Evolutionary conservation across 2,888 invertebrate species (phyloP).

Genomic region (Xylocampa areola): DNA sequence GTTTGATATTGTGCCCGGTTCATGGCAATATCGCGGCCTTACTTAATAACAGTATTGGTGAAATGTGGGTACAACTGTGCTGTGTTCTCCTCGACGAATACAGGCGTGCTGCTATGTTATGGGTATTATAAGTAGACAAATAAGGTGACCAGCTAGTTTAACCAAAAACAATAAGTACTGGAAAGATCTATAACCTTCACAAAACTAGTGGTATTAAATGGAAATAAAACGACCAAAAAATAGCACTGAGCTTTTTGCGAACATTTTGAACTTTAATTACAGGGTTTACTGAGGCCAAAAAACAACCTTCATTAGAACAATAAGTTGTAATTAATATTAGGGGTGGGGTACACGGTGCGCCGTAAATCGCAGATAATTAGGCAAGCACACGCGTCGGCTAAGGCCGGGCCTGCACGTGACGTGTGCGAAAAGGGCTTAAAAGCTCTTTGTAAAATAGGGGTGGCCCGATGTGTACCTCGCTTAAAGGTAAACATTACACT

Average conservation of each 20-base stretch:
- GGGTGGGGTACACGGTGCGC: slow-evolving; percentile 67
- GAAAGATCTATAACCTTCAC: slow-evolving; percentile 4
- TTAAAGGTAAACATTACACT: slow-evolving; percentile 70
- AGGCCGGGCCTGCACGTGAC: slow-evolving; percentile 72
- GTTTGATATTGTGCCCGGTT: no score
- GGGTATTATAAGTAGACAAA: no score
- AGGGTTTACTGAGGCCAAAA: slow-evolving; percentile 55
- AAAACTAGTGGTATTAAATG: slow-evolving; percentile 24
- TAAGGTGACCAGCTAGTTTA: slow-evolving; percentile 11
- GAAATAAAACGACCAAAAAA: slow-evolving; percentile 48
- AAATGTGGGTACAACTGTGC: no score
- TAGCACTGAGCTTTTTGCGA: slow-evolving; percentile 49
- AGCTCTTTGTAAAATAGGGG: slow-evolving; percentile 71
- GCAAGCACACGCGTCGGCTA: slow-evolving; percentile 64
- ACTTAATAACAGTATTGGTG: no score
- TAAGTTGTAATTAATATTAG: slow-evolving; percentile 78
- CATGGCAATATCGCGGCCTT: no score
- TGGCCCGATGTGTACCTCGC: slow-evolving; percentile 60
- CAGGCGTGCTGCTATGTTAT: no score
- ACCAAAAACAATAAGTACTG: slow-evolving; percentile 8
- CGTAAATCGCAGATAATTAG: slow-evolving; percentile 85
- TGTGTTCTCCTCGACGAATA: no score
- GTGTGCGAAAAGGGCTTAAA: slow-evolving; percentile 75
- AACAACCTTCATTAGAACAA: slow-evolving; percentile 66
- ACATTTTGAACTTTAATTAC: slow-evolving; percentile 59